Conservation (phyloP, 2,888 invertebrate species). For the Poecilobothrus nobilitatus region DNA sequence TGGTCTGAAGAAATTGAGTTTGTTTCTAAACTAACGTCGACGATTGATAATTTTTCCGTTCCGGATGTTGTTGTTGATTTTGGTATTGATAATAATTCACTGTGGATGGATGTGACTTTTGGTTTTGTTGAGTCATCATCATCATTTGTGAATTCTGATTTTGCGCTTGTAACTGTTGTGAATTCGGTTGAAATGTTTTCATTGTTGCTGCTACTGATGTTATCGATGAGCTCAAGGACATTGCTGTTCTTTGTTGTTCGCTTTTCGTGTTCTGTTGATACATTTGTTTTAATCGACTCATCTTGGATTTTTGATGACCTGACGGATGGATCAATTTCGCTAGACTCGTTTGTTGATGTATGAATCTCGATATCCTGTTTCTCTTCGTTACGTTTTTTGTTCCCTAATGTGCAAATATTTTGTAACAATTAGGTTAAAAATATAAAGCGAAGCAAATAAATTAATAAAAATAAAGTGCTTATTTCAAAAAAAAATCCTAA, state of each 20-base stretch:
- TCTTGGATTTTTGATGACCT: background rate
- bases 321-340: constrained; percentile 18
- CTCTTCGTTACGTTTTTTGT: background rate
- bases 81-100: background rate
- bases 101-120: background rate
- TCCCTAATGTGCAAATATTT: background rate
- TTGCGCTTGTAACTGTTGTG: background rate
- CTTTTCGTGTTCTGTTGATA: constrained; percentile 14
- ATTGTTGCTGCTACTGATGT: background rate
- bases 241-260: background rate
- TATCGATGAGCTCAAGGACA: background rate
- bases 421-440: no score
- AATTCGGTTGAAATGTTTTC: constrained; percentile 5
- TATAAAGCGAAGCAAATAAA: no score
- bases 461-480: no score
- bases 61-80: constrained; percentile 12
- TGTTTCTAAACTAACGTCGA: constrained; percentile 9
- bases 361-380: background rate
- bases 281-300: constrained; percentile 10
- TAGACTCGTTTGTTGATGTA: background rate
- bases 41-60: background rate
- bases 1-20: constrained; percentile 16
- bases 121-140: background rate
- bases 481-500: no score
- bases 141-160: background rate